A percentile compares a stretch with the other conserved stretches of the same genome.
These are phyloP conservation scores for Pangasius djambal DNA, from an alignment of 2,797 vertebrate species.

Conservation along the genomic window DNA sequence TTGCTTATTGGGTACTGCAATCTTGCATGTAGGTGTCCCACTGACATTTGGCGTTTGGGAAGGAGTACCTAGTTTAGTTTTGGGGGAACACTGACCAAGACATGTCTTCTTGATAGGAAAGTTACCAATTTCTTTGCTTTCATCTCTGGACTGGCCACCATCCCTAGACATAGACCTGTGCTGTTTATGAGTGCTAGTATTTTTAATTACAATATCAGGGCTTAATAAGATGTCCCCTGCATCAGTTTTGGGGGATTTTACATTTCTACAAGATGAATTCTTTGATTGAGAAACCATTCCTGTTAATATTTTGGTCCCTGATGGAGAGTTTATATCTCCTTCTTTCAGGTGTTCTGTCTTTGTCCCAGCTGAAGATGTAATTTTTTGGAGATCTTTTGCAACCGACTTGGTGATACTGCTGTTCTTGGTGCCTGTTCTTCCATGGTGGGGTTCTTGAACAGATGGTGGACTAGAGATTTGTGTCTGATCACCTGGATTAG, in stretches of 20 bases:
- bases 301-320: neutral
- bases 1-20: neutral
- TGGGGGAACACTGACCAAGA: neutral
- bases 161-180: neutral
- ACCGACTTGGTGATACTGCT: neutral
- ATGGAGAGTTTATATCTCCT: neutral
- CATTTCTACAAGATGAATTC: neutral
- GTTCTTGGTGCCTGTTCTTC: neutral
- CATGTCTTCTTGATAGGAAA: neutral
- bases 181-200: neutral
- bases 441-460: neutral
- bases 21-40: neutral
- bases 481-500: neutral
- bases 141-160: neutral
- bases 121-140: neutral
- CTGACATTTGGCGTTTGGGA: neutral
- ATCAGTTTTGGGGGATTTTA: neutral
- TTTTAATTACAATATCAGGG: conserved; percentile 35
- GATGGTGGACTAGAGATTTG: neutral
- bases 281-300: neutral
- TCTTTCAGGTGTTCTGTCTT: neutral
- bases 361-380: neutral
- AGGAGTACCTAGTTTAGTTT: neutral
- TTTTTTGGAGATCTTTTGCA: neutral
- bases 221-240: neutral